Conservation (phyloP, 2,113 vertebrate species). For the Anthoscopus minutus region DNA sequence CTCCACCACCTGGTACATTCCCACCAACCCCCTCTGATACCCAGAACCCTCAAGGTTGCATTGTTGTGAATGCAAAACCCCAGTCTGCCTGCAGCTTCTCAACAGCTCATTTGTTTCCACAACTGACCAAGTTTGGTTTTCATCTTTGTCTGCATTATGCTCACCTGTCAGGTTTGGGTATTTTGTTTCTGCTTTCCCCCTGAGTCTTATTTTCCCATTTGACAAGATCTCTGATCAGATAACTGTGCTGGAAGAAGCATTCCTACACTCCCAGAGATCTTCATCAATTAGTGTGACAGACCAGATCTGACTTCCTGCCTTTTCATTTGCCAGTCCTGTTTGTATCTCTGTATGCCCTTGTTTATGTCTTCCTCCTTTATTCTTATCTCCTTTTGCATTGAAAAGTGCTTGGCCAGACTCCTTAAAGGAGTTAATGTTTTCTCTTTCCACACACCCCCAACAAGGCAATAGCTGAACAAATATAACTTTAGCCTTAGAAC, state of each 20-base stretch:
- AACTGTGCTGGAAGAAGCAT: background rate
- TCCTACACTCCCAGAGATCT: background rate
- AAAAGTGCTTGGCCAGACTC: background rate
- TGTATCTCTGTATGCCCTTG: background rate
- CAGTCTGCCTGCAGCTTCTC: background rate
- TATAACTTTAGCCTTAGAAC: background rate
- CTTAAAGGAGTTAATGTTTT: background rate
- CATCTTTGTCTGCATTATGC: background rate
- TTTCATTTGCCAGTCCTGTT: background rate
- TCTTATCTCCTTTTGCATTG: background rate
- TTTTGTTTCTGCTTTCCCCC: background rate
- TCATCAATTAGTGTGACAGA: background rate
- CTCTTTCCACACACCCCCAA: background rate
- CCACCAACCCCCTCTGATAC: background rate
- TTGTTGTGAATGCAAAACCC: background rate
- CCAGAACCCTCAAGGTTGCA: background rate
- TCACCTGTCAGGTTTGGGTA: background rate
- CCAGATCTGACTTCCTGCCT: background rate
- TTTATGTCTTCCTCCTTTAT: background rate
- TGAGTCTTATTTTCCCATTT: background rate
- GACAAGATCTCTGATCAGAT: background rate
- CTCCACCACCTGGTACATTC: background rate
- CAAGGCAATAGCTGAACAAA: background rate
- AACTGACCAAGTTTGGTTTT: background rate
- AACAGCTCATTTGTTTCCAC: rapidly evolving